phyloP scores from a whole-genome alignment of 2,113 vertebrate genomes.

The Vicugna pacos region DNA sequence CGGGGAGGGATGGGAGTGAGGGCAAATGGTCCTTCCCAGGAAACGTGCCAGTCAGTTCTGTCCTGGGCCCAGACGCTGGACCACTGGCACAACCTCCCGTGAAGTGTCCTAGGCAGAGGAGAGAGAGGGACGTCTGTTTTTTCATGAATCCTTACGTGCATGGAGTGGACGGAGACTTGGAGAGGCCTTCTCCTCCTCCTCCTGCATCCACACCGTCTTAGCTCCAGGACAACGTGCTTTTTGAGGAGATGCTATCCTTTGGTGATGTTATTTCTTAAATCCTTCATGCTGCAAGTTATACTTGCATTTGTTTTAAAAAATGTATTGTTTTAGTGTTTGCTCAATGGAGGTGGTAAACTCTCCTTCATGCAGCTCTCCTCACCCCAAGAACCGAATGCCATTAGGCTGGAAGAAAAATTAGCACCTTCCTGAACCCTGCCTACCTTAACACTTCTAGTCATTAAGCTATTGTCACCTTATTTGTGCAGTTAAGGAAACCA shows the following conservation, averaged over 20 bases:
- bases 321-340: neutral
- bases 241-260: neutral
- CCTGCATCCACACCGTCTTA: neutral
- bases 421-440: neutral
- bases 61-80: neutral
- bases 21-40: neutral
- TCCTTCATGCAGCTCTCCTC: neutral
- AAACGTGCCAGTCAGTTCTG: neutral
- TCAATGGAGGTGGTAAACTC: neutral
- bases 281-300: neutral
- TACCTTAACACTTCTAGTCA: neutral
- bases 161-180: neutral
- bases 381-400: neutral
- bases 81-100: neutral
- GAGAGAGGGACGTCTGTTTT: neutral
- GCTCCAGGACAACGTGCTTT: neutral
- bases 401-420: neutral
- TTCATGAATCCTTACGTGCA: neutral
- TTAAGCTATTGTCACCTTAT: neutral
- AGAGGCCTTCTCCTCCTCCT: neutral
- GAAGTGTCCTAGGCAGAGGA: neutral
- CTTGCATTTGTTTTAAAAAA: neutral
- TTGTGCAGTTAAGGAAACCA: neutral
- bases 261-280: neutral
- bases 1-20: accelerated